A percentile compares a stretch with the other conserved stretches of the same genome.
Evolutionary conservation across 2,113 vertebrate species (phyloP).

Genomic region (Dicrurus megarhynchus): DNA sequence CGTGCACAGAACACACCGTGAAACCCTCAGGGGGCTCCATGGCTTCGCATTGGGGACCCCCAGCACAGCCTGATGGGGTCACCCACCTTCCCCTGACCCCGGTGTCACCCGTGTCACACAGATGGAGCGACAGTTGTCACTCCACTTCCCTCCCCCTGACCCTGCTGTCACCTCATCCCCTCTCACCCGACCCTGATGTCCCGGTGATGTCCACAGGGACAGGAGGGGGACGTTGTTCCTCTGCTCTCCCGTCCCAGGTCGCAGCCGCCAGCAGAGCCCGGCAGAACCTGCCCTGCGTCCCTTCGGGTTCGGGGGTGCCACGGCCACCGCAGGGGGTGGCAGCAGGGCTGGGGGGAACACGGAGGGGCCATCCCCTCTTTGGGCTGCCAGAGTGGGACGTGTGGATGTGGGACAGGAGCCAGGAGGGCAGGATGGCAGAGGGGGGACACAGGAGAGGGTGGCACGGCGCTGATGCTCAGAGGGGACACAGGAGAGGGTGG

Average conservation of each 20-base stretch:
- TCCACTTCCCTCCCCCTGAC: too few relatives aligned
- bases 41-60: neutral
- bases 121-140: too few relatives aligned
- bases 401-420: neutral
- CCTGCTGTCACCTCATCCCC: neutral
- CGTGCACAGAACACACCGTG: too few relatives aligned
- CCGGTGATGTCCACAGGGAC: accelerated
- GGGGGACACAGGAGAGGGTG: neutral
- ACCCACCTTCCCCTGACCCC: neutral
- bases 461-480: accelerated
- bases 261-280: neutral
- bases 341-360: neutral
- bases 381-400: accelerated
- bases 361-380: neutral
- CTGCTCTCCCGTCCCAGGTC: neutral
- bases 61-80: neutral
- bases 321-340: neutral
- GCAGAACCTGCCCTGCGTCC: neutral
- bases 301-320: neutral
- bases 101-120: too few relatives aligned
- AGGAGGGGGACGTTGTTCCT: neutral
- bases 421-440: neutral
- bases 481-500: neutral
- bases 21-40: neutral
- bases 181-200: neutral